Percentiles rank a stretch among this genome's conserved stretches.
Evolutionary conservation across 1,140 invertebrate genomes (phyloP).

Genomic region (Ruditapes philippinarum): DNA sequence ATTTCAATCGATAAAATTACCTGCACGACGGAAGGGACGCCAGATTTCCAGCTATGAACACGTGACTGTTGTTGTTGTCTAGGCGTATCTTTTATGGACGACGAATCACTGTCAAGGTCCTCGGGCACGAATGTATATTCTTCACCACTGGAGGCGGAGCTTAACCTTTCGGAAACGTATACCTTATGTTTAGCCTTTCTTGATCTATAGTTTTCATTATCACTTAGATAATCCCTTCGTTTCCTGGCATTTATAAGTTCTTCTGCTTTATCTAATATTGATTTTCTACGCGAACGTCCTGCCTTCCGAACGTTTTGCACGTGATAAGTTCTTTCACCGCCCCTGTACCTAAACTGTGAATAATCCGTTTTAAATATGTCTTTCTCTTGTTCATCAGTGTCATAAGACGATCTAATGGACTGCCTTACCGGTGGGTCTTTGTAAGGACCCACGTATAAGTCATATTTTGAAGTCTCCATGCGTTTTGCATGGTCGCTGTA

Average conservation of each 20-base stretch:
- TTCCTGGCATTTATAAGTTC: constrained; percentile 30
- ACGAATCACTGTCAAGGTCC: not conserved
- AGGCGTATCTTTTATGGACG: not conserved
- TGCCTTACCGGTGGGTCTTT: not conserved
- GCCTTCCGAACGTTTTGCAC: constrained; percentile 44
- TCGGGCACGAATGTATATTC: constrained; percentile 35
- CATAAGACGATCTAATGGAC: not conserved
- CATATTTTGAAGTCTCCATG: not conserved
- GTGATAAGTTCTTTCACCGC: not conserved
- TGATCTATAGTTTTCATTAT: not conserved
- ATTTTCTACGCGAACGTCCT: not conserved
- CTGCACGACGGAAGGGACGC: constrained; percentile 39
- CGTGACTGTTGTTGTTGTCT: not conserved
- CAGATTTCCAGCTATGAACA: constrained; percentile 24
- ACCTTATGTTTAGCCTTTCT: not conserved
- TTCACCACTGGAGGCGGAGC: constrained; percentile 11
- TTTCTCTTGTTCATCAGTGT: not conserved
- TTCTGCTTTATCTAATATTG: constrained; percentile 40
- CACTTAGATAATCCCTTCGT: not conserved
- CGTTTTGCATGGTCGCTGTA: not conserved
- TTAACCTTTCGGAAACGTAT: not conserved
- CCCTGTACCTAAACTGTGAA: constrained; percentile 9
- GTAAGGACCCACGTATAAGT: not conserved
- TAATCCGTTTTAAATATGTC: not conserved
- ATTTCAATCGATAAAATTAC: no score